Base-by-base conservation (phyloP, 2,797 vertebrate species). In the Microcaecilia unicolor region DNA sequence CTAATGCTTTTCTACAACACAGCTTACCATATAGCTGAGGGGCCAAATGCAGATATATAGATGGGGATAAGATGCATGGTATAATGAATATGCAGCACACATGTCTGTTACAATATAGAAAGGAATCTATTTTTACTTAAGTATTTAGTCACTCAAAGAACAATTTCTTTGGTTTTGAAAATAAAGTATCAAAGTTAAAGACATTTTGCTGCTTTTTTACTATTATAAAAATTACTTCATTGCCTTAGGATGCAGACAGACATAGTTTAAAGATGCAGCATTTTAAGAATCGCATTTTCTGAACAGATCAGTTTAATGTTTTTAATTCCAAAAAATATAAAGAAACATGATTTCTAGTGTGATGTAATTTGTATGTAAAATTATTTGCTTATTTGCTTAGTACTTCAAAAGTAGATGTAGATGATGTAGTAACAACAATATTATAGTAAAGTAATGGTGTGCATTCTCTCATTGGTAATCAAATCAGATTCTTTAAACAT, bases 261-360 rank as follows among this genome's bases (percentile, higher is more conserved):
- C 37, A 10, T 10, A 34, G 61, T 57, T 56, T 58, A 67, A 71
- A 62, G 47, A 44, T 27, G 47, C 37, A 49, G 26, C 47, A 44
- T 6, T 21, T 38, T 58, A 55, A 58, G 28, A 55, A 41, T 27
- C 57, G 61, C 51, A 61, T 76, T 78, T 72, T 67, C 64, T 44
- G 70, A 70, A 67, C 73, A 56, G 51, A 58, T 64, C 60, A 41
- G 48, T 60, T 76, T 61, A 72, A 53, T 41, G 52, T 35, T 78
- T 78, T 78, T 68, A 72, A 76, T 78, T 81, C 58, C 53, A 61
- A 67, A 64, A 50, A 43, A 36, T 57, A 62, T 64, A 65, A 67
- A 66, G 67, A 76, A 70, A 71, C 76, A 74, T 21, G 51, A 61
- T 58, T 63, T 49, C 48, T 51, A 50, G 41, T 23, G 36, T 59